A percentile compares a stretch with the other conserved stretches of the same genome.
Evolutionary conservation across 2,113 vertebrate species (phyloP).

Genomic region (Pseudolaguvia tuberculata): DNA sequence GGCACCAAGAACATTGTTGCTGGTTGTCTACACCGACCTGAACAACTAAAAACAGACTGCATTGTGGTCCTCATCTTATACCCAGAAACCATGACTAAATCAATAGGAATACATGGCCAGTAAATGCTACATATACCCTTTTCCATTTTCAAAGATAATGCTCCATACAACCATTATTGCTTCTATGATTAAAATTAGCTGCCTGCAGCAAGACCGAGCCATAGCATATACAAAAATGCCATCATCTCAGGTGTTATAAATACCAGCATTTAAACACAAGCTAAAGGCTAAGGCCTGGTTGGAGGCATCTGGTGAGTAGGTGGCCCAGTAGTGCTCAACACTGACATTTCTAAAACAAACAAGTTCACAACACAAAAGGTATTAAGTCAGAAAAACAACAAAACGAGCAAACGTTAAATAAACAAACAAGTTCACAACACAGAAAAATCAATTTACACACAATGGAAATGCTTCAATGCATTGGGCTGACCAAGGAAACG

Average conservation of each 20-base stretch:
- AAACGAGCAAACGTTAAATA: no score
- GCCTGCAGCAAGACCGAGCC: not conserved
- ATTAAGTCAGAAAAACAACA: no score
- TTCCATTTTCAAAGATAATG: not conserved
- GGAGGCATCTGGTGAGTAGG: conserved; percentile 39
- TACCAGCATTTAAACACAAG: not conserved
- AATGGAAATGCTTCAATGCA: not conserved
- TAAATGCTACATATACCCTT: not conserved
- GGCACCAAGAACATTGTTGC: not conserved
- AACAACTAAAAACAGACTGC: not conserved
- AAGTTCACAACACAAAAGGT: no score
- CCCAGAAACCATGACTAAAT: not conserved
- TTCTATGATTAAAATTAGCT: not conserved
- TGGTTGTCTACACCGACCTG: no score
- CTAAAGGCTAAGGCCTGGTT: not conserved
- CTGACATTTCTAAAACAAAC: no score
- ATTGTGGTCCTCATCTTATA: not conserved
- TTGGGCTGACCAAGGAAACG: no score
- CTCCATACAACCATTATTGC: not conserved
- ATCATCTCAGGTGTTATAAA: not conserved
- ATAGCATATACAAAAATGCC: not conserved
- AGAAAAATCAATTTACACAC: not conserved
- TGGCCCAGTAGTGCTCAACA: no score
- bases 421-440: no score
- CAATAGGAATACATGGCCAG: not conserved